Evolutionary conservation across 1,140 invertebrate species (phyloP), one percentile per base, ranked within the genome.

Genomic region (Ctenoplectra terminalis): DNA sequence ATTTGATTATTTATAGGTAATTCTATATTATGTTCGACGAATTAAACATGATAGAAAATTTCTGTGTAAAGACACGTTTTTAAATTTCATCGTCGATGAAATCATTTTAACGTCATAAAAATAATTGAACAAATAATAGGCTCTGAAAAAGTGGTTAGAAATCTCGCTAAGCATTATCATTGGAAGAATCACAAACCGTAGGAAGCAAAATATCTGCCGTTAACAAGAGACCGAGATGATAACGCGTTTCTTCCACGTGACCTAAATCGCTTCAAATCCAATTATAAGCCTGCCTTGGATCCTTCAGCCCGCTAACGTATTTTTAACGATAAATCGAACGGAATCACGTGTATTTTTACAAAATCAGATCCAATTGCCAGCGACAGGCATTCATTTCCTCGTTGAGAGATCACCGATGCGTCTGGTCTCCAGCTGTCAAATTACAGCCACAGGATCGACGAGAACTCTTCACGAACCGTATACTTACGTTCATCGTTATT

Each of bases 361-460:
- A 72, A 43, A 72, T 17, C 46, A 20, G n/a, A 2, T 2, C 17
- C 31, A 40, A 54, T 66, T 52, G 20, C n/a, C 48, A 40, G 9
- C n/a, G 61, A 76, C 61, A 31, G 26, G 46, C 61, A 40, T 76
- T 76, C 58, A 67, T 76, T 67, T 66, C 34, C 34, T 54, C 61
- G 26, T 67, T 31, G n/a, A 37, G 26, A 20, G 2, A 66, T 40
- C 26, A 17, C 23, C 61, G 13, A 64, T 52, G 26, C 20, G 2
- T 43, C n/a, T 31, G 8, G 50, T 69, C 64, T 40, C n/a, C n/a
- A 63, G 4, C 34, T 43, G 61, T 34, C n/a, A 48, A 61, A 34
- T 43, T 31, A 13, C 43, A 40, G 3, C 4, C 13, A 29, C 29
- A 26, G 43, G 8, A 67, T 26, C 46, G 15, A 23, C 8, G 34